Base-by-base conservation (phyloP, 2,797 vertebrate species). In the Smutsia gigantea region DNA sequence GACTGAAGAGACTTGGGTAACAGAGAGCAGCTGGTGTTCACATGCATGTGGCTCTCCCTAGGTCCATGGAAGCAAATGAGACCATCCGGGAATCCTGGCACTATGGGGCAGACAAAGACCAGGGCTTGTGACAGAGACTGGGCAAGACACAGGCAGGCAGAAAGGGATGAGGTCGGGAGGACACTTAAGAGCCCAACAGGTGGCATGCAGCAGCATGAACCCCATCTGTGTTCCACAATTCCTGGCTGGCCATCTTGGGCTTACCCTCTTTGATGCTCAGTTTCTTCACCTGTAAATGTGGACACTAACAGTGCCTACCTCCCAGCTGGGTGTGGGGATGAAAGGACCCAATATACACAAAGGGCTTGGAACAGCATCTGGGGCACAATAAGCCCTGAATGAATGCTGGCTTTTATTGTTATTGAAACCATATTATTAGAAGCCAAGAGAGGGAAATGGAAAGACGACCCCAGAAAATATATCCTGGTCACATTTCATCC, bases 51-150 rank as follows among this genome's bases (percentile, higher is more conserved):
- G 31, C 15, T 75, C 23, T 77, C 68, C 46, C 25, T 18, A 1
- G 17, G 74, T 19, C 37, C 23, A 7, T 5, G 2, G 23, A 21
- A 51, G 63, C 61, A 87, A 37, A 42, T 0, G 31, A 74, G 49
- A 25, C 15, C 39, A 51, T 0, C 1, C 0, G 5, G 31, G 66
- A 77, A n/a, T 27, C 69, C 68, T 29, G 37, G 31, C 17, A 42
- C 14, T 0, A 0, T 9, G 8, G 59, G n/a, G 37, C 8, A 0
- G 15, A 39, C 11, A 0, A 74, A 66, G 64, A 42, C 25, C 46
- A 55, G 55, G 37, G 37, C 55, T 37, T 15, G 15, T 1, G 10
- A 59, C 0, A 7, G n/a, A 42, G 42, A 51, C 15, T 8, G 29
- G 3, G 10, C 19, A 63, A 12, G 29, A 61, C 3, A 0, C 27